Percentiles rank a stretch among this genome's conserved stretches.
Conservation (phyloP, 92 coral and sea anemone genomes). For the Porites evermanni region DNA sequence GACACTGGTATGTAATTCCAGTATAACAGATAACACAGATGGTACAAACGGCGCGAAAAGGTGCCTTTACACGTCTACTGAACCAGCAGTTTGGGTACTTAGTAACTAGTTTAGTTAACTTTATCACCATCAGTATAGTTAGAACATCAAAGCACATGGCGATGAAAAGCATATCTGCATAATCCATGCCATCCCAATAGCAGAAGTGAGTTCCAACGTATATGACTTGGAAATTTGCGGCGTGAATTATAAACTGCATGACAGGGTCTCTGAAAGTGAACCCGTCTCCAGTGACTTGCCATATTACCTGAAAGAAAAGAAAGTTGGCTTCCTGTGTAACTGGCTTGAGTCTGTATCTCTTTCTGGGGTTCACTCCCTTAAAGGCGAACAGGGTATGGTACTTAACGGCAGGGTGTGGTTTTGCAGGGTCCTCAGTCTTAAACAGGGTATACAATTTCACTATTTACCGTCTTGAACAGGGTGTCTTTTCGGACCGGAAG, state of each 20-base stretch:
- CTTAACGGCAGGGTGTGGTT: no score
- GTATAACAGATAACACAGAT: slow-evolving; percentile 88
- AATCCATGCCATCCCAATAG: slow-evolving; percentile 66
- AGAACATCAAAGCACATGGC: slow-evolving; percentile 60
- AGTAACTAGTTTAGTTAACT: slow-evolving; percentile 67
- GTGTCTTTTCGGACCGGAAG: no score
- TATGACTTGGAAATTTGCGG: slow-evolving; percentile 57
- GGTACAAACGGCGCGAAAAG: slow-evolving; percentile 90
- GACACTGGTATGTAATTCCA: slow-evolving; percentile 79
- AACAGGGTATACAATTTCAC: no score
- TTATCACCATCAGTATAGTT: slow-evolving; percentile 62
- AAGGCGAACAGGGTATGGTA: no score
- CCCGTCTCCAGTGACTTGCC: slow-evolving; percentile 17
- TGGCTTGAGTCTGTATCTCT: no score
- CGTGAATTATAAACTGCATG: slow-evolving; percentile 17
- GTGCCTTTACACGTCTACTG: slow-evolving; percentile 66
- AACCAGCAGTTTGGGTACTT: slow-evolving; percentile 77
- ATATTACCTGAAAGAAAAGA: slow-evolving; percentile 10
- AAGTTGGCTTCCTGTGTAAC: background rate
- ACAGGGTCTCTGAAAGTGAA: slow-evolving; percentile 10
- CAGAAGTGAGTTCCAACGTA: slow-evolving; percentile 64
- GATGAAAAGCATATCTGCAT: slow-evolving; percentile 74
- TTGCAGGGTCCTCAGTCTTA: no score
- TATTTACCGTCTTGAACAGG: no score
- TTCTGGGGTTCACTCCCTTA: no score